phyloP scores from a whole-genome alignment of 1,140 invertebrate species.

The Cecropterus lyciades region DNA sequence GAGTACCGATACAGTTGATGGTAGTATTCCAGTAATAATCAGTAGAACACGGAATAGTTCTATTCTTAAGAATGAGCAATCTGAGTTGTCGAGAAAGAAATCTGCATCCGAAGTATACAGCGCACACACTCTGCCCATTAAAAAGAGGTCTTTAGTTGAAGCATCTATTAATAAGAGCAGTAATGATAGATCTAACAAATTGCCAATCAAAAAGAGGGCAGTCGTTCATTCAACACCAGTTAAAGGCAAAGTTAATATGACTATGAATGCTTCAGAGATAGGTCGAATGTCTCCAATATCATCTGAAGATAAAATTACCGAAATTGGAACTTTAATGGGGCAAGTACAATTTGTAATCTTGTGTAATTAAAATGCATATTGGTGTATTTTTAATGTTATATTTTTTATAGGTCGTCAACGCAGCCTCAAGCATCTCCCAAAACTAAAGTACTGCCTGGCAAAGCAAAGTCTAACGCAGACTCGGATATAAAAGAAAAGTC shows the following conservation, averaged over 20 bases:
- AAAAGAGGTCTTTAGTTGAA: slow-evolving; percentile 58
- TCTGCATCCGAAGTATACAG: slow-evolving; percentile 53
- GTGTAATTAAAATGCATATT: background rate
- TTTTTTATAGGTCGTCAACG: slow-evolving; percentile 6
- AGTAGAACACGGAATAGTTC: slow-evolving; percentile 40
- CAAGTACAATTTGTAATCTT: slow-evolving; percentile 6
- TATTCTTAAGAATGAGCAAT: slow-evolving; percentile 4
- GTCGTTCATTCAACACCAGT: slow-evolving; percentile 66
- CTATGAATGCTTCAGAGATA: slow-evolving; percentile 50
- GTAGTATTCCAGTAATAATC: slow-evolving; percentile 40
- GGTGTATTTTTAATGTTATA: background rate
- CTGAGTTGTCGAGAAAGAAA: slow-evolving; percentile 30
- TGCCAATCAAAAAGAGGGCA: slow-evolving; percentile 62
- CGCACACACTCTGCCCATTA: slow-evolving; percentile 58
- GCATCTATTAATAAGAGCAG: slow-evolving; percentile 28
- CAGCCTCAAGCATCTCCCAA: background rate
- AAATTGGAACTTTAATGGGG: slow-evolving; percentile 6
- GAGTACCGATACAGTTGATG: slow-evolving; percentile 53
- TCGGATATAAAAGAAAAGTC: background rate
- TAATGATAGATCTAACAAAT: slow-evolving; percentile 10
- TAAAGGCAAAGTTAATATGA: slow-evolving; percentile 42
- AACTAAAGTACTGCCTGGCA: background rate
- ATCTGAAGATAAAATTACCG: background rate
- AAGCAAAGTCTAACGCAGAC: background rate
- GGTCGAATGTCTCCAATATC: slow-evolving; percentile 63